Conservation (phyloP, 2,113 vertebrate species). For the Labeo rohita region DNA sequence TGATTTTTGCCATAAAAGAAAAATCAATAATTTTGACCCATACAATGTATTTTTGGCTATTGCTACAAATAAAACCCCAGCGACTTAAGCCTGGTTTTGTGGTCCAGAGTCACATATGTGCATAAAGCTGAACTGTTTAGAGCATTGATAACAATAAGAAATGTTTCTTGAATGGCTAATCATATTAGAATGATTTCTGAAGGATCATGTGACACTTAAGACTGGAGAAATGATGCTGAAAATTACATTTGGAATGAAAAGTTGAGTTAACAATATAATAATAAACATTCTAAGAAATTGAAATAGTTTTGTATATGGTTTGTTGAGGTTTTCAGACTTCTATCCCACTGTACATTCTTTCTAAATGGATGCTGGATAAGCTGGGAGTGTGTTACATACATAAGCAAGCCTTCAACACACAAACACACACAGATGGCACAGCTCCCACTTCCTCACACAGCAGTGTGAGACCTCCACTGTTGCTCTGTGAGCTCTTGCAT, state of each 20-base stretch:
- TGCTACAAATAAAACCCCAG: too few relatives aligned
- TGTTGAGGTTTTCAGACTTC: not conserved
- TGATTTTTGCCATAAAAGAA: too few relatives aligned
- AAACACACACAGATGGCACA: not conserved
- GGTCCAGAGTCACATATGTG: too few relatives aligned
- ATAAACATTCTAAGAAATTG: not conserved
- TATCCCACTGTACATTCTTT: not conserved
- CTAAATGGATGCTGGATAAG: not conserved
- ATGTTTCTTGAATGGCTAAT: not conserved
- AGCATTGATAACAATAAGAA: not conserved
- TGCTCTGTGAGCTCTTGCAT: not conserved
- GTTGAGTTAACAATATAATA: not conserved
- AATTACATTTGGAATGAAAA: not conserved
- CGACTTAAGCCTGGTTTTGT: too few relatives aligned
- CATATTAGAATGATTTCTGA: not conserved
- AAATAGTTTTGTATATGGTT: not conserved
- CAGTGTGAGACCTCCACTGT: constrained; percentile 13
- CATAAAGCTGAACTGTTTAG: not conserved
- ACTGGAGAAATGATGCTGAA: not conserved
- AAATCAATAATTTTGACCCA: too few relatives aligned
- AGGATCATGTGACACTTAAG: not conserved
- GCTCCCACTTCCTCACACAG: not conserved
- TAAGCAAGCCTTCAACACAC: not conserved
- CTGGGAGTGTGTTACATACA: not conserved
- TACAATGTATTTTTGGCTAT: too few relatives aligned